phyloP scores from a whole-genome alignment of 2,113 vertebrate genomes.

The Triplophysa dalaica region DNA sequence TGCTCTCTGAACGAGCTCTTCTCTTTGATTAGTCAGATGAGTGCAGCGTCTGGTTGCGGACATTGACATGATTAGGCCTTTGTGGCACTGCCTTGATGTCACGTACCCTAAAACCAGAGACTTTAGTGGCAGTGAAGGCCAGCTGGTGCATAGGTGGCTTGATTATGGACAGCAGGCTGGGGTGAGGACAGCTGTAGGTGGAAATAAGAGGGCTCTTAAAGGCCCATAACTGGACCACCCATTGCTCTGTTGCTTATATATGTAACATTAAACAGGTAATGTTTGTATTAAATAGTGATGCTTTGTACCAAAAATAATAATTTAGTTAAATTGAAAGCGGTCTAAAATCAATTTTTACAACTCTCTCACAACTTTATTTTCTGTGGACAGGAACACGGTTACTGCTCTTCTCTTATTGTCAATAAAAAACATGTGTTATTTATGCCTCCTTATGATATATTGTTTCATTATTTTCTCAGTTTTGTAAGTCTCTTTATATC shows the following conservation, averaged over 20 bases:
- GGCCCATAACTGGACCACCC: constrained; percentile 67
- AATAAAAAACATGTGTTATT: too few relatives aligned
- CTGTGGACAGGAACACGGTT: too few relatives aligned
- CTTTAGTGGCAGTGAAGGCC: constrained; percentile 66
- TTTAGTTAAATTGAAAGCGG: neutral
- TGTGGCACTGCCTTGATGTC: constrained; percentile 77
- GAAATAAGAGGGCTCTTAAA: constrained; percentile 65
- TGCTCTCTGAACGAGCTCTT: constrained; percentile 26
- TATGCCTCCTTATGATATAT: too few relatives aligned
- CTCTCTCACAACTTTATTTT: too few relatives aligned
- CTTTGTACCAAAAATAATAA: neutral
- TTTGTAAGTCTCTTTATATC: too few relatives aligned
- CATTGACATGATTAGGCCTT: constrained; percentile 72
- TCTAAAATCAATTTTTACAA: too few relatives aligned
- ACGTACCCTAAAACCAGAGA: constrained; percentile 81
- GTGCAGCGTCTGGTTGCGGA: constrained; percentile 65
- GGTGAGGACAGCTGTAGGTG: constrained; percentile 58
- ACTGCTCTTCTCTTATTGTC: too few relatives aligned
- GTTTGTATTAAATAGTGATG: neutral
- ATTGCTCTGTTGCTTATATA: constrained; percentile 6
- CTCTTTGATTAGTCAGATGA: constrained; percentile 70
- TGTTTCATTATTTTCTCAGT: too few relatives aligned
- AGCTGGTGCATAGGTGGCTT: constrained; percentile 80
- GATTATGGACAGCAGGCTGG: constrained; percentile 72
- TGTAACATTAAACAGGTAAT: constrained; percentile 17